phyloP scores from a whole-genome alignment of 2,113 vertebrate genomes.

The Pitta sordida region DNA sequence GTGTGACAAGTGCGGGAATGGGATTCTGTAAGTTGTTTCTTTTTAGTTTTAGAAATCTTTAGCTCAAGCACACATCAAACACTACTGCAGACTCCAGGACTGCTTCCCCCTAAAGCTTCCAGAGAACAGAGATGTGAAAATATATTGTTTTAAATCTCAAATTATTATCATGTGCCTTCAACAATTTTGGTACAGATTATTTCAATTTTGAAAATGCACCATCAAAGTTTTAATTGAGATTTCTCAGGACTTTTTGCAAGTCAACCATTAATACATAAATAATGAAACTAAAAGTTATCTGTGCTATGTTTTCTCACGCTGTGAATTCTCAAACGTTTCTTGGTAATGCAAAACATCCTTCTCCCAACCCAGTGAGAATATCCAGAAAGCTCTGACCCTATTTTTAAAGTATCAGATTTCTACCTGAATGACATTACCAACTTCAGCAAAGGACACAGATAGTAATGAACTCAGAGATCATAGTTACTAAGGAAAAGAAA shows the following conservation, averaged over 20 bases:
- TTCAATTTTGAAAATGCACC: not conserved
- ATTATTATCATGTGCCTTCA: not conserved
- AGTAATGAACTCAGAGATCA: not conserved
- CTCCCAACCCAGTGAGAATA: not conserved
- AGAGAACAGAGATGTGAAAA: not conserved
- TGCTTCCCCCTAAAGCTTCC: not conserved
- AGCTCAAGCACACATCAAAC: not conserved
- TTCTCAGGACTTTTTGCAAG: not conserved
- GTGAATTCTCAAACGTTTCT: not conserved
- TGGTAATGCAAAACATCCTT: not conserved
- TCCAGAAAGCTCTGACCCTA: not conserved
- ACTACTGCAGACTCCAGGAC: not conserved
- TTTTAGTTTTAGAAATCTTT: not conserved
- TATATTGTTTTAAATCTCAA: not conserved
- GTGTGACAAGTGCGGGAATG: slow-evolving; percentile 95
- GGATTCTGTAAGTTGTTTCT: slow-evolving; percentile 87
- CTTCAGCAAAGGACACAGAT: not conserved
- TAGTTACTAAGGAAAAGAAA: not conserved
- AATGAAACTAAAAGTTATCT: not conserved
- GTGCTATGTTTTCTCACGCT: not conserved
- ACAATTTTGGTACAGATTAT: not conserved
- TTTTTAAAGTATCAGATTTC: not conserved
- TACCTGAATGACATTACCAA: not conserved
- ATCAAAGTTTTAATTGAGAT: not conserved
- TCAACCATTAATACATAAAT: not conserved